Base-by-base conservation (phyloP, 2,797 vertebrate species). In the Premnoplex brunnescens region DNA sequence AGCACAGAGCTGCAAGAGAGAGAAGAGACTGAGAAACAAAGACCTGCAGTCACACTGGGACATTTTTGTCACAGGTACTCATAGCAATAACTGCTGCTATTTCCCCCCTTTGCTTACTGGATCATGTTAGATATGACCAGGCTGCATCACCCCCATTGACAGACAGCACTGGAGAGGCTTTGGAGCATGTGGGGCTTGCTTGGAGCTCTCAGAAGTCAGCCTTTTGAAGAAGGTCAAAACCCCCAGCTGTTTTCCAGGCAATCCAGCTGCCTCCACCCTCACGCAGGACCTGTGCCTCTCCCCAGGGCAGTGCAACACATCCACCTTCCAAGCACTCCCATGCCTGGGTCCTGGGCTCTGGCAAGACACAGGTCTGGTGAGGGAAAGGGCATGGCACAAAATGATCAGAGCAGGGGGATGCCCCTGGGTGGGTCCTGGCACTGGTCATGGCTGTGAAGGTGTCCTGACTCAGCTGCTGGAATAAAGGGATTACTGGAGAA, bases 351-450 rank as follows among this genome's bases (percentile, higher is more conserved):
- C 39, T 10, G 16, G 27, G n/a, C 21, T 63, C 54, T 3, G 4
- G 36, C 0, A 3, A 20, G 48, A 20, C 32, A 30, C 12, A 0
- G 0, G 4, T 46, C 21, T 49, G 11, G 18, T 0, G 2, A 44
- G 46, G 59, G 46, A 68, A 46, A 68, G 30, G 22, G 51, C 76
- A 37, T 14, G 51, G 28, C 55, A 82, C 26, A 62, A 59, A 88
- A 17, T 32, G 12, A 13, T 27, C 60, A 49, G 37, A 44, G 44
- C 15, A 39, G 32, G 46, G 32, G 20, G 48, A 26, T 49, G 43
- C 13, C 28, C 17, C 52, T 12, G 39, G 52, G 7, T 2, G 13
- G 54, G 27, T 60, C 34, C 74, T 79, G n/a, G 36, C 2, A 3
- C 55, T 72, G 17, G 32, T 55, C 2, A 0, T 54, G 59, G 21